A percentile compares a stretch with the other conserved stretches of the same genome.
Conservation (phyloP, 2,113 vertebrate genomes). For the Heteronetta atricapilla region DNA sequence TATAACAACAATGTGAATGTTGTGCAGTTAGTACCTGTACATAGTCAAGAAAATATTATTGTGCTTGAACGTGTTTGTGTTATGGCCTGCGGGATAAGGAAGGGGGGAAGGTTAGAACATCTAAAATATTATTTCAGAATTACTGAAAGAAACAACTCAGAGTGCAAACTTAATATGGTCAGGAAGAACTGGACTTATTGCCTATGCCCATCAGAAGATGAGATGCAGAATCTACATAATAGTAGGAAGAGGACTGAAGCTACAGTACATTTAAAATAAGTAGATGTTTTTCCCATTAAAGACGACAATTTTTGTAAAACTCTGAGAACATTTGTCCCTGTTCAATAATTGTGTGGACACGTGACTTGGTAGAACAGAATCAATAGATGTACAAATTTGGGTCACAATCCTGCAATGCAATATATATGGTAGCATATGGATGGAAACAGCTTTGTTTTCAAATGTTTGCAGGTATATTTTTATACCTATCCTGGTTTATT, state of each 20-base stretch:
- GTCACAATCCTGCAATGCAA: background rate
- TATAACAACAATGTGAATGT: background rate
- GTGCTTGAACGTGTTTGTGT: accelerated
- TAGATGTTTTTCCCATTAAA: background rate
- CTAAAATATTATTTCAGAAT: background rate
- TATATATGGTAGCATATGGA: accelerated
- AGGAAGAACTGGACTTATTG: background rate
- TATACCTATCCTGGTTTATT: background rate
- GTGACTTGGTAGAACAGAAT: background rate
- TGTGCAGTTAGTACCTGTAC: background rate
- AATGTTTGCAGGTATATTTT: background rate
- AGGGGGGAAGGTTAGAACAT: background rate
- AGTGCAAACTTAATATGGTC: background rate
- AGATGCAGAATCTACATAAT: background rate
- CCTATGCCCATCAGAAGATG: background rate
- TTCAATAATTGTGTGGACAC: background rate
- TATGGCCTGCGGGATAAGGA: background rate
- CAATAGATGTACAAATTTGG: background rate
- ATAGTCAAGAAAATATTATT: background rate
- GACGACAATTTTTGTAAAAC: background rate
- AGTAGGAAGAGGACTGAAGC: background rate
- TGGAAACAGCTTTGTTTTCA: background rate
- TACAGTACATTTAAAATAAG: accelerated
- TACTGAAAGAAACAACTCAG: background rate
- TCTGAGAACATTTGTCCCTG: background rate